Evolutionary conservation across 2,888 invertebrate species (phyloP), one percentile per base, ranked within the genome.

Genomic region (Petrolisthes cinctipes): DNA sequence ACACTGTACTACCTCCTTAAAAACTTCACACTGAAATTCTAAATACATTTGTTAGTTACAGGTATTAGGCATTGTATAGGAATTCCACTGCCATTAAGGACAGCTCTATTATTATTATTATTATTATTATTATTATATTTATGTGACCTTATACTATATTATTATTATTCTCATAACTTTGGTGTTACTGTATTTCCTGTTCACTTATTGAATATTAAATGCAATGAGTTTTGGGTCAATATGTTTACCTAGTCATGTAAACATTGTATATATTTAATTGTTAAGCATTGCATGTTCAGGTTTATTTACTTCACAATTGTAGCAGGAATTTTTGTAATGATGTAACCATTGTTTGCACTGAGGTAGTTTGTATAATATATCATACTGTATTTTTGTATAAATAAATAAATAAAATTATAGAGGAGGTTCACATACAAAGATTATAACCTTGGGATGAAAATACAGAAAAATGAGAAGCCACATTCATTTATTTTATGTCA

Each of bases 201-300:
- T 37, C n/a, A 66, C 66, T 17, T 66, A 4, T 14, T 17, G 23
- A 61, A 61, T 23, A 14, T 66, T 9, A 82, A 51, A 51, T 57
- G 23, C 11, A 14, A 82, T 82, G 9, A 37, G 37, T 14, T 23
- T 51, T 7, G 73, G n/a, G 73, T 80, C 9, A 57, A 57, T 76
- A 54, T 83, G 9, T 82, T 82, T 14, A 54, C 84, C 78, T 84
- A 84, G 84, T 84, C 84, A 84, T 84, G 84, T 84, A 78, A 51
- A 78, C 54, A 20, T 82, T 68, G 20, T 53, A 80, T n/a, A 54
- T 20, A 56, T 56, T 56, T 80, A 56, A 5, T 17, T 20, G 20
- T 4, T 80, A 54, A 20, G 23, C 14, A 80, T 82, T 82, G 73
- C 82, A 71, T 82, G 82, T 82, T 82, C 20, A 17, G 7, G 17